Evolutionary conservation across 2,797 vertebrate species (phyloP).

Genomic region (Micrastur ruficollis): DNA sequence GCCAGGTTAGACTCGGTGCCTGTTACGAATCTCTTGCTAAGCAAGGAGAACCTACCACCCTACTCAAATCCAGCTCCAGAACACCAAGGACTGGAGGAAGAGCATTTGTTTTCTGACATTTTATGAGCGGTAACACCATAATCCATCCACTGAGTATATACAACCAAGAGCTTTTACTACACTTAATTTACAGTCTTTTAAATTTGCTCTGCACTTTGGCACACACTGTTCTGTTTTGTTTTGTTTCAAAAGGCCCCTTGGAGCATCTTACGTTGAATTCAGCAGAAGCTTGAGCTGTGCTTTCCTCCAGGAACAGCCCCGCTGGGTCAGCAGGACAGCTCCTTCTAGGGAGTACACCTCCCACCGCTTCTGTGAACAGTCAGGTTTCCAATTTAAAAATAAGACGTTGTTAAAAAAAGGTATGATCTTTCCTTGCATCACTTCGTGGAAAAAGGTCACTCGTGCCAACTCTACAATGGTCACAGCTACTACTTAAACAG

Average conservation of each 20-base stretch:
- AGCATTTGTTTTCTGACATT: not conserved
- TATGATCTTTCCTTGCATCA: not conserved
- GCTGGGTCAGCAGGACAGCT: not conserved
- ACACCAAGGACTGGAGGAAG: not conserved
- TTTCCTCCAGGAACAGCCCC: not conserved
- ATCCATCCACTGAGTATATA: not conserved
- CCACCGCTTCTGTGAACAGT: not conserved
- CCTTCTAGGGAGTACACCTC: not conserved
- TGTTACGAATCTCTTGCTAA: not conserved
- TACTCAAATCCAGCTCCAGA: not conserved
- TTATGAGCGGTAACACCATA: not conserved
- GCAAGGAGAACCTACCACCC: not conserved
- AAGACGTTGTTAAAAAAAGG: not conserved
- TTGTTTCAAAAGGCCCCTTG: not conserved
- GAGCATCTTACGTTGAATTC: not conserved
- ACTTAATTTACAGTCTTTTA: not conserved
- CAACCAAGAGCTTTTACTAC: not conserved
- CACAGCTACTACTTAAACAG: not conserved
- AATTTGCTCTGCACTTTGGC: conserved; percentile 4
- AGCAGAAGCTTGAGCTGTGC: not conserved
- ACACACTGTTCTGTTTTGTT: not conserved
- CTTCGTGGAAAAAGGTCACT: not conserved
- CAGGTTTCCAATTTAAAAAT: not conserved
- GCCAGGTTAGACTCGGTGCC: not conserved
- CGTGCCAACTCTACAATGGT: not conserved